These are phyloP conservation scores for Columba janthina DNA, from an alignment of 2,113 vertebrate genomes.

Conservation along the genomic window DNA sequence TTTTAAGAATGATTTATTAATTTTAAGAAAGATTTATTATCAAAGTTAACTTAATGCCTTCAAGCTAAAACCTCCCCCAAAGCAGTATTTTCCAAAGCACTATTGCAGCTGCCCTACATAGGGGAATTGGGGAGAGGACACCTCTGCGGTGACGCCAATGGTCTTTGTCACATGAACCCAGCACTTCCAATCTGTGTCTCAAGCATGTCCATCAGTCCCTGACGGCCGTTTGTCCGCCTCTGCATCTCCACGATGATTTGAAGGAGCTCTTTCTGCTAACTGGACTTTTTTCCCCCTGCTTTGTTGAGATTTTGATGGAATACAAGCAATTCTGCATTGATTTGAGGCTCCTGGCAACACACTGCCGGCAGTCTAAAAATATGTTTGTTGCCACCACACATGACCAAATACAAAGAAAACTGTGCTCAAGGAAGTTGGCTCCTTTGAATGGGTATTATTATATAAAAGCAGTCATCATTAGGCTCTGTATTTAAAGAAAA, in stretches of 20 bases:
- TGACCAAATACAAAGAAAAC: background rate
- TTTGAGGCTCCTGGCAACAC: background rate
- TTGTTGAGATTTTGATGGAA: background rate
- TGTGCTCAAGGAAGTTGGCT: background rate
- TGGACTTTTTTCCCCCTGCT: background rate
- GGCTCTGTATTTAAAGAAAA: background rate
- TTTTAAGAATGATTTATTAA: background rate
- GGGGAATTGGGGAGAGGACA: background rate
- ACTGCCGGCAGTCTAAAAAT: background rate
- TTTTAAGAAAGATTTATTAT: background rate
- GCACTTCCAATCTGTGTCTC: background rate
- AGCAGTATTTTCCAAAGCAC: background rate
- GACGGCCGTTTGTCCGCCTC: no score
- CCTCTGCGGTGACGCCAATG: fast-evolving
- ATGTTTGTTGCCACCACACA: background rate
- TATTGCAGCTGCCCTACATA: background rate
- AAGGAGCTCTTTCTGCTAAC: background rate
- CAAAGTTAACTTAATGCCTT: background rate
- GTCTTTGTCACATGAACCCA: background rate
- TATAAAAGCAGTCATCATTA: background rate
- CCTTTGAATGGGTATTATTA: background rate
- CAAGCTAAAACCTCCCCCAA: background rate
- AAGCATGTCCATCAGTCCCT: no score
- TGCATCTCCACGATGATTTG: fast-evolving
- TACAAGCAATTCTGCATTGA: background rate